Percentiles rank a stretch among this genome's conserved stretches.
Conservation (phyloP, 1,140 invertebrate genomes). For the Rhagoletis zephyria region DNA sequence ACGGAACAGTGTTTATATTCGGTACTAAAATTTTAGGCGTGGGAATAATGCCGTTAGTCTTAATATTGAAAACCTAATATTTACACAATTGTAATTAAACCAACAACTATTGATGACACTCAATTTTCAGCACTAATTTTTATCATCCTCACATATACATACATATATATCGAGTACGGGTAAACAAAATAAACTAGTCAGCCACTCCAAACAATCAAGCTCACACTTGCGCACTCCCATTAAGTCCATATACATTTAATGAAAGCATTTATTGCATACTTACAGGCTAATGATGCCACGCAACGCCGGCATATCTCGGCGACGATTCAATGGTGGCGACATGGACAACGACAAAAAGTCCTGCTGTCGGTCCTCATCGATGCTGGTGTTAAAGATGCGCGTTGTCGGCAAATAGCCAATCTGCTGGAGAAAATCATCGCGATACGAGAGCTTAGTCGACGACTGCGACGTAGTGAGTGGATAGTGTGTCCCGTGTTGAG, state of each 20-base stretch:
- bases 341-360: slow-evolving; percentile 74
- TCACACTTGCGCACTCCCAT: not conserved
- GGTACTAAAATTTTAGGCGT: no score
- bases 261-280: slow-evolving; percentile 63
- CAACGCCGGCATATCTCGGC: slow-evolving; percentile 73
- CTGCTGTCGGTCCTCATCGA: slow-evolving; percentile 72
- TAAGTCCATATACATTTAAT: not conserved
- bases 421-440: slow-evolving; percentile 71
- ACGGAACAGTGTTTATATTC: no score
- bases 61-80: not conserved
- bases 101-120: not conserved
- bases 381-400: slow-evolving; percentile 70
- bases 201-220: not conserved
- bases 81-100: not conserved
- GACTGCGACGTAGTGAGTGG: slow-evolving; percentile 69
- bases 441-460: slow-evolving; percentile 70
- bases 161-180: not conserved
- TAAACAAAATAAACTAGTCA: not conserved
- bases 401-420: slow-evolving; percentile 72
- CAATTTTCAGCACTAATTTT: not conserved
- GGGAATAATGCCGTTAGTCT: no score
- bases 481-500: slow-evolving; percentile 54
- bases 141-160: not conserved
- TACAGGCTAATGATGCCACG: slow-evolving; percentile 74
- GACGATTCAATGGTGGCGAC: slow-evolving; percentile 73